Percentiles rank a stretch among this genome's conserved stretches.
Conservation (phyloP, 2,888 invertebrate genomes). For the Erynnis tages region DNA sequence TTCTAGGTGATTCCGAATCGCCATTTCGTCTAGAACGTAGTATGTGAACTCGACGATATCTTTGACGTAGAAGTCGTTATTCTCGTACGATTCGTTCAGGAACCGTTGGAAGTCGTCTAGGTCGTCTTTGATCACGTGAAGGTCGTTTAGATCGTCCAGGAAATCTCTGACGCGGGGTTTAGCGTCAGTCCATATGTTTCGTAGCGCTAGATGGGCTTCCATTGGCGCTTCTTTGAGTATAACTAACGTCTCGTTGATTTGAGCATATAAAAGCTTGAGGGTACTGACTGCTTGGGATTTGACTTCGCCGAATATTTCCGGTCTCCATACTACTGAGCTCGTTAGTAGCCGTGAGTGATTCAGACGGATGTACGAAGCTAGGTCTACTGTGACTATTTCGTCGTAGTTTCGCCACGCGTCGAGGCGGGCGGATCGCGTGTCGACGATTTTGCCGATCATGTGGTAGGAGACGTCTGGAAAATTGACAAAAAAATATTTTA, state of each 20-base stretch:
- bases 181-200: constrained; percentile 88
- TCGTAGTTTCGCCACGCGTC: constrained; percentile 92
- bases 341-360: constrained; percentile 92
- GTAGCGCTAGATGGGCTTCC: constrained; percentile 85
- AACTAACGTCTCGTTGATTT: constrained; percentile 67
- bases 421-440: constrained; percentile 87
- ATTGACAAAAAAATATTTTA: not conserved
- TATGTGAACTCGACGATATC: constrained; percentile 87
- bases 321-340: constrained; percentile 90
- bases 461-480: constrained; percentile 79
- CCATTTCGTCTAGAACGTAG: constrained; percentile 88
- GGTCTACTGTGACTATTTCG: constrained; percentile 88
- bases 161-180: constrained; percentile 86
- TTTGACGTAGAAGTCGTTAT: constrained; percentile 92
- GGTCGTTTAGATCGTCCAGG: constrained; percentile 86
- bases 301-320: constrained; percentile 83
- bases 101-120: constrained; percentile 85
- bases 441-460: constrained; percentile 88
- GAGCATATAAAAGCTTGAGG: constrained; percentile 63
- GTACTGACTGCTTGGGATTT: constrained; percentile 56
- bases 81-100: constrained; percentile 88
- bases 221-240: constrained; percentile 80
- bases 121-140: constrained; percentile 88
- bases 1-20: constrained; percentile 88
- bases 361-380: constrained; percentile 89